Evolutionary conservation across 2,888 invertebrate genomes (phyloP).

Genomic region (Strigamia transsilvanica): DNA sequence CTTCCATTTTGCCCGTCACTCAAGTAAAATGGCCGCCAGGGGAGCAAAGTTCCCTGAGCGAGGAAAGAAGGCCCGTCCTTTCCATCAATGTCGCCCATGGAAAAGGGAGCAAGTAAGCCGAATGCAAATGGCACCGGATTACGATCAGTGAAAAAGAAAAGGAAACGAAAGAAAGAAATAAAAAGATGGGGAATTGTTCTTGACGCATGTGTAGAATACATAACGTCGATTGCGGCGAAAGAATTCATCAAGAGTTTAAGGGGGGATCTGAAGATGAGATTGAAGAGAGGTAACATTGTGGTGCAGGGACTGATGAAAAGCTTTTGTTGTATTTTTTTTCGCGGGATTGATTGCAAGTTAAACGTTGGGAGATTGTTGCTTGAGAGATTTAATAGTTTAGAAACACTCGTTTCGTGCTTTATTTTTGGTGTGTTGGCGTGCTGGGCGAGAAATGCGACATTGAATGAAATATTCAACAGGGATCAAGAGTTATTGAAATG

Average conservation of each 20-base stretch:
- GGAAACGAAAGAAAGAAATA: not conserved
- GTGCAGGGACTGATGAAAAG: slow-evolving; percentile 13
- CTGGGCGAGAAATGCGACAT: not conserved
- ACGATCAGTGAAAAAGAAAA: slow-evolving; percentile 26
- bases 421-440: not conserved
- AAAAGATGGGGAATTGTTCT: slow-evolving; percentile 23
- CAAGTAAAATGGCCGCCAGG: slow-evolving; percentile 30
- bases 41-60: slow-evolving; percentile 21
- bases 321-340: slow-evolving; percentile 13
- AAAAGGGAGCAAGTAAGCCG: slow-evolving; percentile 30
- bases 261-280: slow-evolving; percentile 19
- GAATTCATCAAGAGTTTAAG: slow-evolving; percentile 26
- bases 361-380: not conserved
- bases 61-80: slow-evolving; percentile 2
- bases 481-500: no score
- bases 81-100: slow-evolving; percentile 21
- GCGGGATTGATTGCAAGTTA: not conserved
- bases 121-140: slow-evolving; percentile 25
- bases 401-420: no score
- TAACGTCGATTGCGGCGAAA: slow-evolving; percentile 17
- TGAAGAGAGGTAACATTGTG: slow-evolving; percentile 30
- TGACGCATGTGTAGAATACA: slow-evolving; percentile 21
- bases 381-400: no score
- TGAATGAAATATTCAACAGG: no score
- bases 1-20: slow-evolving; percentile 30